phyloP scores from a whole-genome alignment of 2,888 invertebrate species.

The Cosmorhoe ocellata region DNA sequence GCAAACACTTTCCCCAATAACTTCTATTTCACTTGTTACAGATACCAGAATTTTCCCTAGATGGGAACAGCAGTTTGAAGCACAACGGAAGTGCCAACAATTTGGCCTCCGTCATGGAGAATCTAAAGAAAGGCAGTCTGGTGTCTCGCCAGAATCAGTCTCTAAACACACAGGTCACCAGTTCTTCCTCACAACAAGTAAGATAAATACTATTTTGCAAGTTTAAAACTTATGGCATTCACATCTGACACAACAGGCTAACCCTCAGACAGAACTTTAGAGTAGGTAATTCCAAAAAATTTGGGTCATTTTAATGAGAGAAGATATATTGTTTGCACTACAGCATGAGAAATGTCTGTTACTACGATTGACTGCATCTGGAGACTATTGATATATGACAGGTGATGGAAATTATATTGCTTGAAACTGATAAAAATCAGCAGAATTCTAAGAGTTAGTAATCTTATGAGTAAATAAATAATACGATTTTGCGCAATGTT shows the following conservation, averaged over 20 bases:
- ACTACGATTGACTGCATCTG: too few species aligned
- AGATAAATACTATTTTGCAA: slow-evolving; percentile 1
- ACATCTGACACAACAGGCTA: too few species aligned
- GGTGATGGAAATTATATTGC: too few species aligned
- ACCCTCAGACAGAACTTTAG: too few species aligned
- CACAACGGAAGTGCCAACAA: slow-evolving; percentile 82
- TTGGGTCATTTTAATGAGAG: too few species aligned
- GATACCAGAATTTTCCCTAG: slow-evolving; percentile 83
- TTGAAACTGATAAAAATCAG: slow-evolving; percentile 4
- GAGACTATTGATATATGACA: too few species aligned
- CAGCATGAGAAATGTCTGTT: too few species aligned
- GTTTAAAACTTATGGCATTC: too few species aligned
- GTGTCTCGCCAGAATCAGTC: slow-evolving; percentile 72
- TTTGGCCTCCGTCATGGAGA: slow-evolving; percentile 87
- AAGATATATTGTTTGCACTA: too few species aligned
- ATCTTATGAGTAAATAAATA: neutral
- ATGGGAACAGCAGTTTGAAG: slow-evolving; percentile 80
- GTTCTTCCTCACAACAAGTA: slow-evolving; percentile 81
- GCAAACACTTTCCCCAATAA: too few species aligned
- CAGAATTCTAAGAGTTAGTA: too few species aligned
- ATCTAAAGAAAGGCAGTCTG: slow-evolving; percentile 86
- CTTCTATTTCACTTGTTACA: slow-evolving; percentile 60
- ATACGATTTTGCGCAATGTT: neutral
- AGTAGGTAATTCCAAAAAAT: too few species aligned
- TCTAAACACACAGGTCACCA: slow-evolving; percentile 79